Evolutionary conservation across 2,797 vertebrate genomes (phyloP), one percentile per base, ranked within the genome.

Genomic region (Tapirus indicus): DNA sequence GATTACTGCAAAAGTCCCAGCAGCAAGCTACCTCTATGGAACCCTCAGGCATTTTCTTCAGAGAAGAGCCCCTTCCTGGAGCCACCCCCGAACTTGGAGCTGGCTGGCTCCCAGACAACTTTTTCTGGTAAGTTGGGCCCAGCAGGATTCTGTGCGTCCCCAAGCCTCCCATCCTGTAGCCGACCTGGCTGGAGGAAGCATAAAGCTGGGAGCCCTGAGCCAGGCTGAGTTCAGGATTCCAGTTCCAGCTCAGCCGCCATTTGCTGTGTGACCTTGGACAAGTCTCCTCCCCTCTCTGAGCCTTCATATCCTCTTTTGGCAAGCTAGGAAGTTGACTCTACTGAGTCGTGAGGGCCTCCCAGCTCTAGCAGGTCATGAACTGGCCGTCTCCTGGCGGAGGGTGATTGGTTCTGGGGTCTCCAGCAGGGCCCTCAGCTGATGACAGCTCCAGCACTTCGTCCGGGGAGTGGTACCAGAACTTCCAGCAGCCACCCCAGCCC

Each of bases 371-470:
- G 17, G 29, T 25, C 1, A 7, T 0, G 0, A 54, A 41, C 29
- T 16, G 27, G n/a, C 56, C 18, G 25, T 32, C 27, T 44, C 32
- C 60, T 27, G 62, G 47, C 69, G 29, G 78, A 56, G 66, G 79
- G 72, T 97, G 79, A 97, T 69, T 1, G 4, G n/a, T 17, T 79
- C 49, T 1, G 32, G 85, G 80, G 13, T 58, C 72, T 80, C 49
- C 95, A 66, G 49, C 98, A 97, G 98, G 35, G 11, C 56, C 96
- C 0, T 5, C 58, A 0, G 87, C 88, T 0, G n/a, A 94, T 0
- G 93, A 97, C 87, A 98, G 98, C 94, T 99, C 99, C 91, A 99
- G 99, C 97, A 99, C 99, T 32, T 99, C 99, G 0, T 99, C 99
- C 0, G 98, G 98, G 21, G 98, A 99, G 32, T 99, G 99, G 98